Evolutionary conservation across 2,888 invertebrate species (phyloP).

Genomic region (Maniola hyperantus): DNA sequence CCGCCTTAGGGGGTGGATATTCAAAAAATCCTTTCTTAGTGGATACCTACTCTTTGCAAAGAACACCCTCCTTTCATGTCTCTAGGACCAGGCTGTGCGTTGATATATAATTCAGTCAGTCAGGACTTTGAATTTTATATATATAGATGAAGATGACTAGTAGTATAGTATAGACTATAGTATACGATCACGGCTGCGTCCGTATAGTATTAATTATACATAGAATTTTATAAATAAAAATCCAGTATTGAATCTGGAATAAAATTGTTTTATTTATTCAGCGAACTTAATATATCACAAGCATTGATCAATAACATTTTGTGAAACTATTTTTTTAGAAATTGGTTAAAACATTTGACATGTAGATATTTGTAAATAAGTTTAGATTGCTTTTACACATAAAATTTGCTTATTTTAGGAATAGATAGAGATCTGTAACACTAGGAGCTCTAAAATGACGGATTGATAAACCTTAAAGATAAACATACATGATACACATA

Average conservation of each 20-base stretch:
- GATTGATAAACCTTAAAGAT: not conserved
- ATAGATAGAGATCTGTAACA: slow-evolving; percentile 18
- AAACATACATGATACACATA: slow-evolving; percentile 1
- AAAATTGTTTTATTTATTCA: slow-evolving; percentile 8
- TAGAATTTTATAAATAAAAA: not conserved
- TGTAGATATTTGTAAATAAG: not conserved
- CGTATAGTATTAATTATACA: not conserved
- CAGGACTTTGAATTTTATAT: too few species aligned
- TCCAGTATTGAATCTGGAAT: not conserved
- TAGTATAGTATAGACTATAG: too few species aligned
- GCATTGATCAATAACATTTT: not conserved
- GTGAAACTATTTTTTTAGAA: not conserved
- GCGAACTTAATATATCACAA: not conserved
- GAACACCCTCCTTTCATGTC: too few species aligned
- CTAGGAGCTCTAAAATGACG: slow-evolving; percentile 13
- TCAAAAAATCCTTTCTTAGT: too few species aligned
- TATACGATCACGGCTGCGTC: too few species aligned
- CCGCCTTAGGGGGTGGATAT: too few species aligned
- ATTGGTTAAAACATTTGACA: slow-evolving; percentile 1
- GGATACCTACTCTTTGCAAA: too few species aligned
- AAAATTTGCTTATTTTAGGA: slow-evolving; percentile 1
- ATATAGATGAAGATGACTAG: too few species aligned
- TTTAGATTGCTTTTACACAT: slow-evolving; percentile 4
- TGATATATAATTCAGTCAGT: too few species aligned
- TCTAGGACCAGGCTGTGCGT: too few species aligned